A percentile compares a stretch with the other conserved stretches of the same genome.
Evolutionary conservation across 2,797 vertebrate genomes (phyloP).

Genomic region (Percopsis omiscomaycus): DNA sequence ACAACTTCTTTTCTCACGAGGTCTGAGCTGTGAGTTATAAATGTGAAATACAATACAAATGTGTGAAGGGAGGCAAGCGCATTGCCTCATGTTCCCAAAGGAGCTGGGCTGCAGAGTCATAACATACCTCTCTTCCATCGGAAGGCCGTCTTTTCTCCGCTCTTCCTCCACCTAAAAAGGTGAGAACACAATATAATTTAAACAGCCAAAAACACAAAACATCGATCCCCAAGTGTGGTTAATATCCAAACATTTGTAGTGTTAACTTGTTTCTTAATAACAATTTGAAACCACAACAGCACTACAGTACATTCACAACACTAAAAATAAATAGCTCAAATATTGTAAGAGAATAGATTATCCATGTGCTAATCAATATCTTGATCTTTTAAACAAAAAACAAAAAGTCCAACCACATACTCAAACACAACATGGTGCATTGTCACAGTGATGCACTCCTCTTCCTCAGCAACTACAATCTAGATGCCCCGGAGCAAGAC

Average conservation of each 20-base stretch:
- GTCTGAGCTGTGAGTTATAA: not conserved
- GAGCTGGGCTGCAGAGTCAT: not conserved
- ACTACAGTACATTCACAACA: not conserved
- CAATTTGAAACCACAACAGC: not conserved
- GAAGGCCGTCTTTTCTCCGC: conserved; percentile 84
- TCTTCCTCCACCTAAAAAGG: conserved; percentile 85
- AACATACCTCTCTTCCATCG: conserved; percentile 86
- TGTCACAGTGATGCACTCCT: not conserved
- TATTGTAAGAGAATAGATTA: not conserved
- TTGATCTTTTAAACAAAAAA: not conserved
- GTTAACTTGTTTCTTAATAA: not conserved
- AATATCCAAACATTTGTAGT: not conserved
- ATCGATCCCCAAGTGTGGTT: not conserved
- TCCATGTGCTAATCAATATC: not conserved
- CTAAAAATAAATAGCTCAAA: too few species aligned
- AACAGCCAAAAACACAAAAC: not conserved
- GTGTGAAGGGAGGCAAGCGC: not conserved
- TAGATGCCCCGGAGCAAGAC: not conserved
- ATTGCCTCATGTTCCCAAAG: not conserved
- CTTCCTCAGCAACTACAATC: not conserved
- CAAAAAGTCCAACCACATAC: too few species aligned
- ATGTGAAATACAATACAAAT: not conserved
- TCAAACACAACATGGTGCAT: too few species aligned
- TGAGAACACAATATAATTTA: conserved; percentile 16
- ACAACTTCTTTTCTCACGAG: too few species aligned